Evolutionary conservation across 2,888 invertebrate genomes (phyloP).

Genomic region (Synergus laeviventris): DNA sequence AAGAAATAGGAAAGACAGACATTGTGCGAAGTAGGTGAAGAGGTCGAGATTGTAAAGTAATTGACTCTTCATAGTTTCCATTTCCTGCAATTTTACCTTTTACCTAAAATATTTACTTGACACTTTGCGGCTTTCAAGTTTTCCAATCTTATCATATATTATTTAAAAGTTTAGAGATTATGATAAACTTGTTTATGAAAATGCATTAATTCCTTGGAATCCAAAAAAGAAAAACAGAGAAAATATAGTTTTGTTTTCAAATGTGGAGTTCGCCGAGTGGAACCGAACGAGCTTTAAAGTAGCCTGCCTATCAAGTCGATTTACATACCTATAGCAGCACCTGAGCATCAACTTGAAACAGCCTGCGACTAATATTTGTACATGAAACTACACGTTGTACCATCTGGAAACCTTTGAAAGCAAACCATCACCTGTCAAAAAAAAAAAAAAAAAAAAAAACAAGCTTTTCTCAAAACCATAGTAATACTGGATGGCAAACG

Average conservation of each 20-base stretch:
- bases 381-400: slow-evolving; percentile 24
- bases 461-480: too few relatives aligned
- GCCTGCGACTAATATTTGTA: slow-evolving; percentile 3
- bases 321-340: not conserved
- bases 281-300: not conserved
- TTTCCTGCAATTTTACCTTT: not conserved
- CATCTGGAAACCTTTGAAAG: slow-evolving; percentile 11
- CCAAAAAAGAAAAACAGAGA: not conserved
- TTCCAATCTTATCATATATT: too few relatives aligned
- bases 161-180: too few relatives aligned
- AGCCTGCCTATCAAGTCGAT: not conserved
- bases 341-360: slow-evolving; percentile 21
- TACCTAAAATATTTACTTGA: not conserved
- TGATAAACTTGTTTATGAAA: not conserved
- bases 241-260: not conserved
- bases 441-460: too few relatives aligned
- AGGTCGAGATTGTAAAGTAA: slow-evolving; percentile 13
- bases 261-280: not conserved
- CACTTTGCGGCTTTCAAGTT: too few relatives aligned
- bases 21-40: slow-evolving; percentile 29
- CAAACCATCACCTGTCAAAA: slow-evolving; percentile 17
- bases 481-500: too few relatives aligned
- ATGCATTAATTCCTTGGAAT: not conserved
- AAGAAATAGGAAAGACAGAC: slow-evolving; percentile 1
- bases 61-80: slow-evolving; percentile 15